Evolutionary conservation across 30 jellyfish, hydroid and myxozoan genomes (phyloP), one percentile per base, ranked within the genome.

Genomic region (Catostylus mosaicus): DNA sequence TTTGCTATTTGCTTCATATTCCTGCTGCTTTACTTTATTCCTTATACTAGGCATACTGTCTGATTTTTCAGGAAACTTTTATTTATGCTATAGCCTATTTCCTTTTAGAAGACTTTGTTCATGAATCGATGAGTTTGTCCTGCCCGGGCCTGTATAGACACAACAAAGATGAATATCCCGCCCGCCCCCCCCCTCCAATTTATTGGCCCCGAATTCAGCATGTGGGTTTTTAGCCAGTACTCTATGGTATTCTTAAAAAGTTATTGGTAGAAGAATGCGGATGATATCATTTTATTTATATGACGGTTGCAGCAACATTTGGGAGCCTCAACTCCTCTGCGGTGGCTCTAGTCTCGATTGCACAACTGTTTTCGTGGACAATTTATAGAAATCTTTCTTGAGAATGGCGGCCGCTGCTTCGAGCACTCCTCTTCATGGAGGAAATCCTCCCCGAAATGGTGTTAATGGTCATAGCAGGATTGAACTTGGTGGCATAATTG

Each of bases 401-500:
- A 50, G 43, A 65, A 80, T 78, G 89, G 96, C 96, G 60, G 81
- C 90, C 75, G 59, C 89, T 18, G 88, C 88, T 34, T 79, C 96
- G 23, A 65, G 83, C 33, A 72, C 86, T 36, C 81, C 83, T 0
- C 56, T 70, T 1, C 85, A 59, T 50, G 50, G n/a, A 0, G 67
- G 63, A 34, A 78, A 35, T 35, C 63, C 38, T 1, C 19, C 85
- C 23, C 36, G 73, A 16, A 35, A 67, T 54, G 92, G 85, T 22
- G 36, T 68, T 48, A 75, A 75, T 50, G 30, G 59, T 1, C 51
- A 59, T 5, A 75, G 29, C 56, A 52, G 32, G 11, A 32, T 27
- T 11, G 94, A 86, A 47, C 78, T 62, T 33, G 87, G 70, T 23
- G 93, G 64, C 1, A 52, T 78, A 31, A 86, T 93, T 26, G 92